phyloP scores from a whole-genome alignment of 2,113 vertebrate genomes.

The Beaufortia kweichowensis region DNA sequence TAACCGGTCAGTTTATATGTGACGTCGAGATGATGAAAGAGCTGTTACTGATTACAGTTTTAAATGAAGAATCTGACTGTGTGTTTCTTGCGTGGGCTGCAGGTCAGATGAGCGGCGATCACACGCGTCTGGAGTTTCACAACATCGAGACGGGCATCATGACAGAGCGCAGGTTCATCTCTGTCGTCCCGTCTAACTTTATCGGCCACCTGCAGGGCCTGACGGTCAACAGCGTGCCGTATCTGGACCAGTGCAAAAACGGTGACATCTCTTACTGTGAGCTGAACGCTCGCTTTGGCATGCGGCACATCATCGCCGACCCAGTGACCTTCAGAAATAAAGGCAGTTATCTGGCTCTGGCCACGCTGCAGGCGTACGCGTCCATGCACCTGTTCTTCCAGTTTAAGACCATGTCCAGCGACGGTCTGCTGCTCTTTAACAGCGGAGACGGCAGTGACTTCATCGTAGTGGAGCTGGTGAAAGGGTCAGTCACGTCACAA shows the following conservation, averaged over 20 bases:
- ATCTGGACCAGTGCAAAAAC: constrained; percentile 93
- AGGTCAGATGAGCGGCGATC: constrained; percentile 93
- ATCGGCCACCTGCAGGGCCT: constrained; percentile 91
- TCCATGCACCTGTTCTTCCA: constrained; percentile 98
- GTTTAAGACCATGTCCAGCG: constrained; percentile 90
- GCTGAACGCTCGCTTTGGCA: constrained; percentile 91
- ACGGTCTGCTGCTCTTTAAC: constrained; percentile 94
- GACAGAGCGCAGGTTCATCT: constrained; percentile 91
- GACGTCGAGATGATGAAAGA: constrained; percentile 50
- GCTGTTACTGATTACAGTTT: too few relatives aligned
- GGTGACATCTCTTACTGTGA: constrained; percentile 94
- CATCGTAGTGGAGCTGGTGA: constrained; percentile 93
- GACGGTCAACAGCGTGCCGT: constrained; percentile 85
- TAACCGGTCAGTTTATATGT: too few relatives aligned
- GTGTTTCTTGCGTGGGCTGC: constrained; percentile 22
- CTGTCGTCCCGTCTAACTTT: constrained; percentile 91
- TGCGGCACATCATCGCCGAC: constrained; percentile 88
- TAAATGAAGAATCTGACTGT: not conserved
- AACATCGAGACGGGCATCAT: constrained; percentile 96
- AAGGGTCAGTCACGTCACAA: constrained; percentile 79
- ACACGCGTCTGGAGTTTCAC: constrained; percentile 91
- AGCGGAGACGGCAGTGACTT: constrained; percentile 93
- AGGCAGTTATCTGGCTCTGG: constrained; percentile 85
- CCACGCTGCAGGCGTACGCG: constrained; percentile 87
- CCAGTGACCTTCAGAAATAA: constrained; percentile 89